These are phyloP conservation scores for Drosophila melanica DNA, from an alignment of 1,140 invertebrate species.

Conservation along the genomic window DNA sequence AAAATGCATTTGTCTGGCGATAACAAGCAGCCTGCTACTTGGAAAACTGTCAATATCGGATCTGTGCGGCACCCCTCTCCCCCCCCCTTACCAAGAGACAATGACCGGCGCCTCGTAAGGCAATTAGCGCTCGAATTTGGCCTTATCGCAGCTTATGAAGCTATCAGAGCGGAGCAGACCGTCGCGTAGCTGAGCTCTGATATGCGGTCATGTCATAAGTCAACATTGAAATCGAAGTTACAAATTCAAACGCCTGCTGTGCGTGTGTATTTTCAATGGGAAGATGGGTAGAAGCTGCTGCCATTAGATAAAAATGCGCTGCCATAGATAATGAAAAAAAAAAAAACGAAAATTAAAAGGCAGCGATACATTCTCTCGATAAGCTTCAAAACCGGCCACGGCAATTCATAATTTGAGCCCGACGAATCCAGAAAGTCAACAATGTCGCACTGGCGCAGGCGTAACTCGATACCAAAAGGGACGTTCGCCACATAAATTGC, in stretches of 20 bases:
- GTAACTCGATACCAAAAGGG: slow-evolving; percentile 75
- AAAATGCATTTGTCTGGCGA: slow-evolving; percentile 82
- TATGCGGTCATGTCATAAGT: slow-evolving; percentile 69
- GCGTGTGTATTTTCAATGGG: slow-evolving; percentile 63
- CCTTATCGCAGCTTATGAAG: slow-evolving; percentile 72
- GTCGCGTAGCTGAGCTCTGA: slow-evolving; percentile 10
- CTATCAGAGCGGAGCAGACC: slow-evolving; percentile 52
- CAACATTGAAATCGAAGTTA: slow-evolving; percentile 67
- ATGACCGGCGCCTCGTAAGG: slow-evolving; percentile 53
- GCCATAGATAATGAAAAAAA: slow-evolving; percentile 66
- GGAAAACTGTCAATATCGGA: slow-evolving; percentile 33
- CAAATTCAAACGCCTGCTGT: slow-evolving; percentile 36
- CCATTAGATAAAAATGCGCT: slow-evolving; percentile 72
- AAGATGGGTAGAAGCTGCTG: slow-evolving; percentile 57
- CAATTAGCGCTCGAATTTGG: slow-evolving; percentile 61
- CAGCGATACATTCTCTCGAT: slow-evolving; percentile 68
- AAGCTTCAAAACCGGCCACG: slow-evolving; percentile 37
- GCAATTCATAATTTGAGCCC: slow-evolving; percentile 64
- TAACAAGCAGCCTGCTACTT: slow-evolving; percentile 70
- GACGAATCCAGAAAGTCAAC: slow-evolving; percentile 37
- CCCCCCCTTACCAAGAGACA: background rate
- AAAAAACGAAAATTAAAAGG: slow-evolving; percentile 38
- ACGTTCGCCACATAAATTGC: slow-evolving; percentile 70
- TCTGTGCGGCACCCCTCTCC: slow-evolving; percentile 4
- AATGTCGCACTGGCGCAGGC: slow-evolving; percentile 74